Conservation (phyloP, 2,113 vertebrate species). For the Pterocles gutturalis region DNA sequence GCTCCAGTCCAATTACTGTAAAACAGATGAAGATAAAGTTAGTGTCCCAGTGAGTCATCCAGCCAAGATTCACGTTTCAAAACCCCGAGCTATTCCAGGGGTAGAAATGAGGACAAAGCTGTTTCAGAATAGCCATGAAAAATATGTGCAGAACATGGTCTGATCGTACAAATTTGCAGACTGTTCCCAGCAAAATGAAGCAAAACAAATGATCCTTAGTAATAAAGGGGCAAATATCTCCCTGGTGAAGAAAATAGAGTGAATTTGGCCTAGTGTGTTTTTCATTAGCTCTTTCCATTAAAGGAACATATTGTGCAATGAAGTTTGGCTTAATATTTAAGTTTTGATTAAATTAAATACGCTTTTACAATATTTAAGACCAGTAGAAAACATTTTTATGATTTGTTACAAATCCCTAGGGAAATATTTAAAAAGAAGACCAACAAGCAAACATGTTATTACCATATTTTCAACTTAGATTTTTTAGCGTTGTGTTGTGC, state of each 20-base stretch:
- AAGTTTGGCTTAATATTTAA: slow-evolving; percentile 53
- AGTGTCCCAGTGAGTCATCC: slow-evolving; percentile 61
- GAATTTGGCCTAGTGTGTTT: slow-evolving; percentile 28
- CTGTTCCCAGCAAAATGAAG: slow-evolving; percentile 50
- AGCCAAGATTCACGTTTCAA: slow-evolving; percentile 51
- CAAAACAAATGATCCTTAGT: slow-evolving; percentile 34
- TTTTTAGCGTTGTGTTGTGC: slow-evolving; percentile 2
- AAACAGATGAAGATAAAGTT: slow-evolving; percentile 74
- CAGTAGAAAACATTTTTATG: slow-evolving; percentile 58
- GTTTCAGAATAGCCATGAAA: slow-evolving; percentile 59
- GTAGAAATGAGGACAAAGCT: slow-evolving; percentile 60
- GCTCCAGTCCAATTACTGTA: slow-evolving; percentile 62
- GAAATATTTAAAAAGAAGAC: slow-evolving; percentile 43
- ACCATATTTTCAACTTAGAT: slow-evolving; percentile 18
- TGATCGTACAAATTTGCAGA: slow-evolving; percentile 40
- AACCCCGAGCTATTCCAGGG: slow-evolving; percentile 39
- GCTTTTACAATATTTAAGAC: slow-evolving; percentile 60
- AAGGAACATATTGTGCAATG: slow-evolving; percentile 48
- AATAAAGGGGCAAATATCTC: slow-evolving; percentile 20
- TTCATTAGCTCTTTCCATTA: slow-evolving; percentile 56
- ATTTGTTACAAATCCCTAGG: slow-evolving; percentile 38
- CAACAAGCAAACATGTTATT: slow-evolving; percentile 24
- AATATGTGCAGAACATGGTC: slow-evolving; percentile 36
- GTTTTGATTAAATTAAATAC: slow-evolving; percentile 62
- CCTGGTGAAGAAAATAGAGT: slow-evolving; percentile 35